Conservation (phyloP, 2,888 invertebrate species). For the Cryptus viduatorius region DNA sequence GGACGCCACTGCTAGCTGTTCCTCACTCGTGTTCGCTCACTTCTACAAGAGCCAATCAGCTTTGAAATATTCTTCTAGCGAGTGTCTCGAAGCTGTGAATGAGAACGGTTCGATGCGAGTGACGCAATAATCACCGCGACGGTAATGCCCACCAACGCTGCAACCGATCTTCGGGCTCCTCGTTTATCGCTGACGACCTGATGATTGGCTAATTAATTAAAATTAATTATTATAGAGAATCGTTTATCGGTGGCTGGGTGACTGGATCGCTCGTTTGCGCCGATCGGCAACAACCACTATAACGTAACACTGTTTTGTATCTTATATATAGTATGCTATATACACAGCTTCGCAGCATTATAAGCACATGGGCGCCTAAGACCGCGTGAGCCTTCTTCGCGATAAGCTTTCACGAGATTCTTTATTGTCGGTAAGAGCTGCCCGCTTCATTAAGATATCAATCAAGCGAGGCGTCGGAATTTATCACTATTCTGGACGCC, state of each 20-base stretch:
- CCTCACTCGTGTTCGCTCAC: neutral
- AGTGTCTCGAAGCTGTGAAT: conserved; percentile 13
- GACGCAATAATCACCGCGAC: conserved; percentile 69
- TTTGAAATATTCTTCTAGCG: conserved; percentile 26
- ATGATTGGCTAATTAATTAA: conserved; percentile 77
- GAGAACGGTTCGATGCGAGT: conserved; percentile 35
- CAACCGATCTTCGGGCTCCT: conserved; percentile 48
- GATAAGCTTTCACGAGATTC: conserved; percentile 58
- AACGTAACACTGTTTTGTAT: conserved; percentile 22
- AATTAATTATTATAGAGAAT: conserved; percentile 74
- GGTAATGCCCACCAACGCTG: conserved; percentile 71
- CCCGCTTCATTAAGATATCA: conserved; percentile 47
- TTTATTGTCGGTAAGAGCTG: conserved; percentile 28
- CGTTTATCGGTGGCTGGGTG: conserved; percentile 65
- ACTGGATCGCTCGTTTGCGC: conserved; percentile 52
- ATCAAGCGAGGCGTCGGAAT: conserved; percentile 33
- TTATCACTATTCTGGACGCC: conserved; percentile 14
- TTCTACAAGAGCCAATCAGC: conserved; percentile 2
- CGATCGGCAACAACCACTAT: conserved; percentile 29
- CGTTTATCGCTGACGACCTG: conserved; percentile 68
- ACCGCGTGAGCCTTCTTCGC: conserved; percentile 9
- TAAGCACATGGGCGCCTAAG: conserved; percentile 9
- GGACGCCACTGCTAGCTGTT: conserved; percentile 11
- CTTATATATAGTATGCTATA: conserved; percentile 3
- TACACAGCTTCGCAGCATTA: conserved; percentile 7